A percentile compares a stretch with the other conserved stretches of the same genome.
phyloP scores from a whole-genome alignment of 2,113 vertebrate species.

The Larimichthys polyactis region DNA sequence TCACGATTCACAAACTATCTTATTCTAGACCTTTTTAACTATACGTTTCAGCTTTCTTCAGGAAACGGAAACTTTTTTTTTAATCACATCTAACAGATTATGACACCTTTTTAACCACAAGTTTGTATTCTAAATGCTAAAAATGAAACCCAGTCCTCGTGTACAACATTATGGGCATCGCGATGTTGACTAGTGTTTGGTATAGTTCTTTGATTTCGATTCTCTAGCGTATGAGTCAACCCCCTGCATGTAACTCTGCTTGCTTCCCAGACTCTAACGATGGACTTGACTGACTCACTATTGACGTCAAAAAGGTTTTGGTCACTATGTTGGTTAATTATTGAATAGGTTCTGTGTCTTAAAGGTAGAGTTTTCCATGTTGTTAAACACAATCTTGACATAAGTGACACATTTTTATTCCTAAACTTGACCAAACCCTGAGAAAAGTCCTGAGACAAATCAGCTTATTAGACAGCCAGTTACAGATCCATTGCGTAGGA shows the following conservation, averaged over 20 bases:
- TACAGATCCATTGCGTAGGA: neutral
- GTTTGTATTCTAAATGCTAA: neutral
- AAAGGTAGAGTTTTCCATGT: neutral
- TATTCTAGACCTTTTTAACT: neutral
- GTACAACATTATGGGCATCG: neutral
- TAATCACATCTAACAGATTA: neutral
- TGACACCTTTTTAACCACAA: neutral
- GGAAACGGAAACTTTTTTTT: neutral
- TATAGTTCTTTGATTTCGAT: neutral
- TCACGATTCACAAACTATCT: neutral
- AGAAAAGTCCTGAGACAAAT: neutral
- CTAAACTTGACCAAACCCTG: neutral
- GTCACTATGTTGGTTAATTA: neutral
- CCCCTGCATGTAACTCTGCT: neutral
- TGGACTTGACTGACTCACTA: constrained; percentile 18
- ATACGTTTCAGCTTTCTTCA: neutral
- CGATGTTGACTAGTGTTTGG: neutral
- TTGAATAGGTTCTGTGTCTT: too few relatives aligned
- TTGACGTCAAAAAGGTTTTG: neutral
- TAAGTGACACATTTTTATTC: neutral
- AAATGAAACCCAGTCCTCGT: neutral
- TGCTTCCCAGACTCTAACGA: neutral
- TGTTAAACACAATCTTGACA: neutral
- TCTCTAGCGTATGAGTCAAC: constrained; percentile 22
- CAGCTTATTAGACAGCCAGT: neutral